Conservation (phyloP, 2,888 invertebrate genomes). For the Lacanobia oleracea region DNA sequence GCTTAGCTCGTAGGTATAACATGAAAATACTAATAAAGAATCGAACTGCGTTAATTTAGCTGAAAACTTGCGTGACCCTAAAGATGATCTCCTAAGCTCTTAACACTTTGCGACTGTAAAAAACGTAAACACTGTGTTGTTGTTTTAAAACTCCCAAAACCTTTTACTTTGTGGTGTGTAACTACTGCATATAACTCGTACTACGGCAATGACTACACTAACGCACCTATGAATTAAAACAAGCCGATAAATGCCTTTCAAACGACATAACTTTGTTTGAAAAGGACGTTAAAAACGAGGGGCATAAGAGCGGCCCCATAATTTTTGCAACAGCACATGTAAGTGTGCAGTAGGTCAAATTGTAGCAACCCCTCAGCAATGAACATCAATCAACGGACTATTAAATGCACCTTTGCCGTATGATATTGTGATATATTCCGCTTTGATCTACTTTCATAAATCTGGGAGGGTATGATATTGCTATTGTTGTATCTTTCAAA, state of each 20-base stretch:
- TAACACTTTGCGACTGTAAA: neutral
- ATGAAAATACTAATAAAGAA: too few relatives aligned
- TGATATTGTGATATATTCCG: conserved; percentile 72
- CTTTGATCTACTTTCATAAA: conserved; percentile 59
- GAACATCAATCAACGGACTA: conserved; percentile 84
- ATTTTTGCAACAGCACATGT: conserved; percentile 22
- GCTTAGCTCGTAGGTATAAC: too few relatives aligned
- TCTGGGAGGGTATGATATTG: neutral
- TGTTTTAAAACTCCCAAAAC: neutral
- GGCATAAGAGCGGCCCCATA: conserved; percentile 22
- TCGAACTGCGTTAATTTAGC: too few relatives aligned
- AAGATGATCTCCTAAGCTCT: neutral
- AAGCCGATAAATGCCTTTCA: conserved; percentile 16
- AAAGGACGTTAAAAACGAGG: conserved; percentile 15
- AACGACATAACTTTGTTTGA: conserved; percentile 14
- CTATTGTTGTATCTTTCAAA: too few relatives aligned
- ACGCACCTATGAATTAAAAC: conserved; percentile 67
- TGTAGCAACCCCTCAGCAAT: conserved; percentile 75
- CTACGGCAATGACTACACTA: conserved; percentile 54
- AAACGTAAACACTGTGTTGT: neutral
- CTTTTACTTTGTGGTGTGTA: accelerated
- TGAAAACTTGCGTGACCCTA: neutral
- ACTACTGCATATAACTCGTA: conserved; percentile 42
- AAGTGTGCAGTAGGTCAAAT: conserved; percentile 62
- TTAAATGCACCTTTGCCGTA: conserved; percentile 84